Percentiles rank a stretch among this genome's conserved stretches.
Evolutionary conservation across 2,888 invertebrate genomes (phyloP).

Genomic region (Acleris literana): DNA sequence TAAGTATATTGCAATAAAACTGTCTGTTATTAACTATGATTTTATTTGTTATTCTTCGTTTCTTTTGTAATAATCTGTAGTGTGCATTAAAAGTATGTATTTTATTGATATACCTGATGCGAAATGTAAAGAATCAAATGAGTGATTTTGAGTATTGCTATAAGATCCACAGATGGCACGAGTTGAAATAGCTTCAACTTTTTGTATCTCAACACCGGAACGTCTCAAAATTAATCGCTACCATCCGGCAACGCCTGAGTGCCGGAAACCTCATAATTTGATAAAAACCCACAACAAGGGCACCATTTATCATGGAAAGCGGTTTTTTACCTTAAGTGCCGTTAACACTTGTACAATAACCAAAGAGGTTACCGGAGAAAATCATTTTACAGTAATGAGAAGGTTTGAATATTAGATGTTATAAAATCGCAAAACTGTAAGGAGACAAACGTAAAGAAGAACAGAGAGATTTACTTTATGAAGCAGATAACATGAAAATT

Average conservation of each 20-base stretch:
- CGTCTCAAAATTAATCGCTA: slow-evolving; percentile 62
- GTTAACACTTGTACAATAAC: slow-evolving; percentile 19
- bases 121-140: no score
- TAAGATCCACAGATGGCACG: background rate
- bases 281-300: slow-evolving; percentile 51
- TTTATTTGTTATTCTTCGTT: no score
- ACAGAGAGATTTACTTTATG: no score
- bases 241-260: slow-evolving; percentile 67
- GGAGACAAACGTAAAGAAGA: no score
- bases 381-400: slow-evolving; percentile 10
- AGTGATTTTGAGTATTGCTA: background rate
- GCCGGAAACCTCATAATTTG: slow-evolving; percentile 66
- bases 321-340: slow-evolving; percentile 28
- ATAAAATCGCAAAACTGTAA: background rate
- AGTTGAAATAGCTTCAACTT: background rate
- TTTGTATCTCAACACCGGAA: slow-evolving; percentile 37
- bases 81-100: no score
- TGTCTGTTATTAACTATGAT: no score
- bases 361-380: slow-evolving; percentile 15
- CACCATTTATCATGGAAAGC: slow-evolving; percentile 33
- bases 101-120: no score
- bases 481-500: background rate
- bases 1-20: no score
- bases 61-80: no score
- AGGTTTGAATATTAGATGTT: background rate